Evolutionary conservation across 2,113 vertebrate species (phyloP).

Genomic region (Emydura subglobosa): DNA sequence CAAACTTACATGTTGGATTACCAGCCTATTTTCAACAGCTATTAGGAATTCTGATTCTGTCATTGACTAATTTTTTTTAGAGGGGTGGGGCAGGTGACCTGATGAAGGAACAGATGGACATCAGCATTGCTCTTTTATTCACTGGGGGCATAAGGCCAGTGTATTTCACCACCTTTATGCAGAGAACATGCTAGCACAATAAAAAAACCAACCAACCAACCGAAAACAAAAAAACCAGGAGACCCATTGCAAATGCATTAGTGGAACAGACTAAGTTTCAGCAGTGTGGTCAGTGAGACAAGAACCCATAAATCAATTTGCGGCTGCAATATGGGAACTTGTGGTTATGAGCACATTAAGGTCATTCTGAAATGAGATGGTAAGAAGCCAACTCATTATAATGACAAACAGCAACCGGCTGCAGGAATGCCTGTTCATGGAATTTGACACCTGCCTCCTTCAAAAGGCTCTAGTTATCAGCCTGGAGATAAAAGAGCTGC

Average conservation of each 20-base stretch:
- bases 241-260: background rate
- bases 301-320: slow-evolving; percentile 29
- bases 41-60: background rate
- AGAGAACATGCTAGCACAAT: accelerated
- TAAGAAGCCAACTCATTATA: slow-evolving; percentile 60
- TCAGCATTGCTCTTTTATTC: accelerated
- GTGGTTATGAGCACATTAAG: background rate
- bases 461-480: background rate
- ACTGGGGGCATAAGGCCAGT: background rate
- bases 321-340: background rate
- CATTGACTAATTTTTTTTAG: background rate
- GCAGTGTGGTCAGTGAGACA: slow-evolving; percentile 11
- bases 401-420: slow-evolving; percentile 53
- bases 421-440: background rate
- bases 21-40: background rate
- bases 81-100: background rate
- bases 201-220: background rate
- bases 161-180: accelerated
- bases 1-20: background rate
- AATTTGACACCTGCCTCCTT: slow-evolving; percentile 45
- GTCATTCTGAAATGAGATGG: background rate
- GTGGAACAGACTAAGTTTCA: background rate
- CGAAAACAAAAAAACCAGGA: too few relatives aligned
- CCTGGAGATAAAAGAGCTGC: background rate
- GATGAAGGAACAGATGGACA: accelerated